Conservation (phyloP, 2,797 vertebrate genomes). For the Hyperoplus lanceolatus region DNA sequence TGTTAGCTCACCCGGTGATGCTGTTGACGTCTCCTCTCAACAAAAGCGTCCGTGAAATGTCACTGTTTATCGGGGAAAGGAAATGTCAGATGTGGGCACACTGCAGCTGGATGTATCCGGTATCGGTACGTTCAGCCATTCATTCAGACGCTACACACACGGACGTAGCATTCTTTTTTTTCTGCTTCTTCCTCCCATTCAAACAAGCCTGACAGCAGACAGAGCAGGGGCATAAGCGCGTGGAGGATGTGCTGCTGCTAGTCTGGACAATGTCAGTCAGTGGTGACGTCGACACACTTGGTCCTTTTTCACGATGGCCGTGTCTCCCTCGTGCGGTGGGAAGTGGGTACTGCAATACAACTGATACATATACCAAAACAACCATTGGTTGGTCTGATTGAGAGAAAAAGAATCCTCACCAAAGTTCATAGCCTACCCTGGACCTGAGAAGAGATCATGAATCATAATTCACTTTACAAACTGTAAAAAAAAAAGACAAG, state of each 20-base stretch:
- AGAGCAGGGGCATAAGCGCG: slow-evolving; percentile 2
- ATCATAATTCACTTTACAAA: too few relatives aligned
- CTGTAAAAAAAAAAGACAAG: too few relatives aligned
- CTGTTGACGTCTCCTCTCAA: slow-evolving; percentile 47
- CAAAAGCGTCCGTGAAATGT: neutral
- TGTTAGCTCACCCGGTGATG: slow-evolving; percentile 75
- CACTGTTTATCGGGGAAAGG: neutral
- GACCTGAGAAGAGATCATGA: too few relatives aligned
- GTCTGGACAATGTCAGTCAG: neutral
- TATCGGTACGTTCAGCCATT: slow-evolving; percentile 3
- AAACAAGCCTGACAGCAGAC: slow-evolving; percentile 7
- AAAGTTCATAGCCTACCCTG: too few relatives aligned
- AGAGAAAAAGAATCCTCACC: too few relatives aligned
- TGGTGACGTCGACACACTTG: slow-evolving; percentile 45
- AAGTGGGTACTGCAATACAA: neutral
- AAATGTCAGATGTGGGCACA: neutral
- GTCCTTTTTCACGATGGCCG: neutral
- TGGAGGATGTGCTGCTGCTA: slow-evolving; percentile 13
- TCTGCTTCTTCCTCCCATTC: slow-evolving; percentile 16
- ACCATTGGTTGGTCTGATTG: too few relatives aligned
- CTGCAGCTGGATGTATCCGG: neutral
- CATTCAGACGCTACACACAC: neutral
- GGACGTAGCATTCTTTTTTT: neutral
- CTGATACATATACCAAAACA: neutral
- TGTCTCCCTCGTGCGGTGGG: slow-evolving; percentile 31